phyloP scores from a whole-genome alignment of 2,113 vertebrate genomes.

The Tachysurus vachellii region DNA sequence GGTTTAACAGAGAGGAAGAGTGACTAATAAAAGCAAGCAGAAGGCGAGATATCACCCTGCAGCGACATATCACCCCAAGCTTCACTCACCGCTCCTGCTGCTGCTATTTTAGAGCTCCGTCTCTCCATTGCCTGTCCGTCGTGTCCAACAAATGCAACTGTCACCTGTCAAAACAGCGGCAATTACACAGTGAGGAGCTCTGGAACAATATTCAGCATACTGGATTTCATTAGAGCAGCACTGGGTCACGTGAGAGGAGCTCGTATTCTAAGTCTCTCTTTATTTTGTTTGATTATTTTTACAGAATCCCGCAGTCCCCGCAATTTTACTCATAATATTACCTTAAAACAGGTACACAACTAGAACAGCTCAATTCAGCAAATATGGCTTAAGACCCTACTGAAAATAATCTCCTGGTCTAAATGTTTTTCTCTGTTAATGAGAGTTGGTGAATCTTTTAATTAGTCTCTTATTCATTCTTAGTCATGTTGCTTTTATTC shows the following conservation, averaged over 20 bases:
- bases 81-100: constrained; percentile 35
- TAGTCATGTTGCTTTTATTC: neutral
- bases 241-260: neutral
- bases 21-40: constrained; percentile 29
- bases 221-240: neutral
- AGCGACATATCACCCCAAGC: constrained; percentile 8
- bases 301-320: neutral
- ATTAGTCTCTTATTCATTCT: neutral
- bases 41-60: constrained; percentile 15
- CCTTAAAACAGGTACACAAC: neutral
- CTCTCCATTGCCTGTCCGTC: neutral
- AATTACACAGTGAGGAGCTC: constrained; percentile 18
- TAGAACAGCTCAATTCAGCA: neutral
- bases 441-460: neutral
- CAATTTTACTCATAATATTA: neutral
- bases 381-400: neutral
- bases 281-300: neutral
- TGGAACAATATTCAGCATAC: constrained; percentile 1
- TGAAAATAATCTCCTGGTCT: neutral
- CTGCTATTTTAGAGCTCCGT: neutral
- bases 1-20: neutral
- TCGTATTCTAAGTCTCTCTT: neutral
- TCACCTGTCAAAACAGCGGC: constrained; percentile 34
- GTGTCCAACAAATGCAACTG: constrained; percentile 14
- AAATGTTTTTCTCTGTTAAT: neutral